Evolutionary conservation across 2,797 vertebrate species (phyloP), one percentile per base, ranked within the genome.

Genomic region (Gastrophryne carolinensis): DNA sequence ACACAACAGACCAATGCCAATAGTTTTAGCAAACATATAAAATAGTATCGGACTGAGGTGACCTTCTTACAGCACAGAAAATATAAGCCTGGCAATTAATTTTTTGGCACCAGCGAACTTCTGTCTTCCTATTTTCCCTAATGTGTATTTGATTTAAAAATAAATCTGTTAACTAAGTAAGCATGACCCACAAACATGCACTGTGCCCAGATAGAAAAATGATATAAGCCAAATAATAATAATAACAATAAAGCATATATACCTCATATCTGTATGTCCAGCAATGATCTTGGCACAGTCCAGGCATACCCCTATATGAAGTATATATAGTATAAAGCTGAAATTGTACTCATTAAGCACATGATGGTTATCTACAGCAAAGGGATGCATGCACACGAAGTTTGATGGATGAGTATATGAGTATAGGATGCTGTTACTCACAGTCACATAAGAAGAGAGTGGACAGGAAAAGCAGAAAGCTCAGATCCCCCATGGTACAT

Each of bases 401-500:
- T 35, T 8, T 52, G n/a, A 66, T 66, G 24, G 15, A n/a, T n/a
- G n/a, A n/a, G n/a, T n/a, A n/a, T n/a, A n/a, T n/a, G n/a, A 24
- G 12, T 30, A 39, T 21, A 61, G 57, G 23, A 54, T 9, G 24
- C 9, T n/a, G n/a, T 39, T 77, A 78, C 75, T 78, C 27, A 78
- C 75, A 70, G 39, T 71, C 62, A 8, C 54, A 23, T 12, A 71
- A 10, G 39, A 71, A 37, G 49, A 78, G 17, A 21, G 13, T 29
- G 41, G 39, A 17, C 35, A 70, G 30, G 11, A 26, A 64, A 8
- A 75, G 26, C 23, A 21, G 67, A 47, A 35, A 35, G 37, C 57
- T 29, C 10, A 57, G 65, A 29, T 44, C 44, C 60, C 50, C 66
- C 74, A 77, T 76, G 63, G 57, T 57, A 49, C 50, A 47, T 57